Evolutionary conservation across 2,888 invertebrate species (phyloP).

Genomic region (Pseudolycoriella hygida): DNA sequence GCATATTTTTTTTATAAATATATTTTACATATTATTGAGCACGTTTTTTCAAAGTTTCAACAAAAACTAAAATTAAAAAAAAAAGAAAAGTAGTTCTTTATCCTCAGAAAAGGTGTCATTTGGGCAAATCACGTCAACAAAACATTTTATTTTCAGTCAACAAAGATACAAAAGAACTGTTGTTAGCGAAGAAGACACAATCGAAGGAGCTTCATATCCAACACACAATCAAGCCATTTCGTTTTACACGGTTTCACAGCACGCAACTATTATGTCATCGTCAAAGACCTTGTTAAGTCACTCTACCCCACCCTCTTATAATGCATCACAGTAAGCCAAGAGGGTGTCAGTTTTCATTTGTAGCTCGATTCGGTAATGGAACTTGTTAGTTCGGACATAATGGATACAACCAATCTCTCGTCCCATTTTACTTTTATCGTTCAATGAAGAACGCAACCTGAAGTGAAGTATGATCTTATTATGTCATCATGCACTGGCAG

Average conservation of each 20-base stretch:
- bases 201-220: not conserved
- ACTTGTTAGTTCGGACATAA: too few relatives aligned
- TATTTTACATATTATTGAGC: too few relatives aligned
- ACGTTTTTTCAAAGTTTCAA: not conserved
- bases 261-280: conserved; percentile 7
- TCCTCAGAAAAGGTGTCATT: not conserved
- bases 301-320: conserved; percentile 7
- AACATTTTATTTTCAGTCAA: not conserved
- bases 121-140: not conserved
- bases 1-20: too few relatives aligned
- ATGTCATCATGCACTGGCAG: too few relatives aligned
- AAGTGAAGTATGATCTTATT: too few relatives aligned
- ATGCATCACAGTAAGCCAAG: too few relatives aligned
- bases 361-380: too few relatives aligned
- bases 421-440: too few relatives aligned
- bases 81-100: not conserved
- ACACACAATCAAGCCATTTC: conserved; percentile 1
- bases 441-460: too few relatives aligned
- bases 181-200: not conserved
- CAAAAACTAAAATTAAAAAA: not conserved
- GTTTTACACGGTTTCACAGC: conserved; percentile 4
- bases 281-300: conserved; percentile 7
- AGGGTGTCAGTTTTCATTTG: too few relatives aligned
- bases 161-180: not conserved
- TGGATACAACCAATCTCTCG: too few relatives aligned